Percentiles rank a stretch among this genome's conserved stretches.
These are phyloP conservation scores for Cyrtodaria siliqua DNA, from an alignment of 2,888 invertebrate genomes.

Conservation along the genomic window DNA sequence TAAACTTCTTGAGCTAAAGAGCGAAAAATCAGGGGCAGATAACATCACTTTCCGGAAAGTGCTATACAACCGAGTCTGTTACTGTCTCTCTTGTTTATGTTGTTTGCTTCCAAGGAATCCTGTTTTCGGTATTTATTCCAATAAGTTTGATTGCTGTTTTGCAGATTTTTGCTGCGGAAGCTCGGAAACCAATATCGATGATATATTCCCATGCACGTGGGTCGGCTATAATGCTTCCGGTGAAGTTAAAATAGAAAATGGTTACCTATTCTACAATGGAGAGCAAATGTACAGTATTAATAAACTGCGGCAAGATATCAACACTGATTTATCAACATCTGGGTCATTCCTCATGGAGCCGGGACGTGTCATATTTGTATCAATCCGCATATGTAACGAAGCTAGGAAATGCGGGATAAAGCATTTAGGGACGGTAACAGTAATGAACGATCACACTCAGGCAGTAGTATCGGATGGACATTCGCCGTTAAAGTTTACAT, in stretches of 20 bases:
- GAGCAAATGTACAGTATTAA: slow-evolving; percentile 28
- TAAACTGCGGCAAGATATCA: slow-evolving; percentile 29
- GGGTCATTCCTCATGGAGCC: slow-evolving; percentile 62
- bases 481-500: too few relatives aligned
- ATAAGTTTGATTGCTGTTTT: too few relatives aligned
- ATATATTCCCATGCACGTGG: slow-evolving; percentile 60
- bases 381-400: slow-evolving; percentile 63
- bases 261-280: slow-evolving; percentile 41
- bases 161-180: slow-evolving; percentile 60
- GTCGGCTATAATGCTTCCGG: slow-evolving; percentile 55
- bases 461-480: too few relatives aligned
- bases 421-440: slow-evolving; percentile 45
- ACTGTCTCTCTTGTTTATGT: too few relatives aligned
- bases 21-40: too few relatives aligned
- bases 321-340: neutral
- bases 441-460: slow-evolving; percentile 29
- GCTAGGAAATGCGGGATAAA: slow-evolving; percentile 56
- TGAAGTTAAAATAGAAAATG: slow-evolving; percentile 43
- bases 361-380: slow-evolving; percentile 61
- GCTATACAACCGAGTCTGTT: too few relatives aligned
- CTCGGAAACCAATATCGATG: slow-evolving; percentile 26
- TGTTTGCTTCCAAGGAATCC: too few relatives aligned
- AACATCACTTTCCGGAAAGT: too few relatives aligned
- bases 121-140: too few relatives aligned
- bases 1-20: too few relatives aligned